These are phyloP conservation scores for Dryobotodes eremita DNA, from an alignment of 2,888 invertebrate species.

Conservation along the genomic window DNA sequence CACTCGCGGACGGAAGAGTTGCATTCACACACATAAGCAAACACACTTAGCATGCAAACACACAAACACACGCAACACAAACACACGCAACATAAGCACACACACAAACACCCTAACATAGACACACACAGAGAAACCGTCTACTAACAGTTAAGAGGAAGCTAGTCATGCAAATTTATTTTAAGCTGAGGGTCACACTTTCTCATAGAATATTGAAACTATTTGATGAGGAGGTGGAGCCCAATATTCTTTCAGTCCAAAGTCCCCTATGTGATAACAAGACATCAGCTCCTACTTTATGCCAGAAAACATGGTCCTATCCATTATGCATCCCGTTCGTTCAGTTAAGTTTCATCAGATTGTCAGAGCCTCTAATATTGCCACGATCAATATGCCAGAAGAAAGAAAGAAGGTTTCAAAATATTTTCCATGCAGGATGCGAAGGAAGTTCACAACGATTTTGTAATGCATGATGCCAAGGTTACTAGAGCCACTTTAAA, in stretches of 20 bases:
- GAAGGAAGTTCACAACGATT: neutral
- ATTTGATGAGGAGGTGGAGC: neutral
- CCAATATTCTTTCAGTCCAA: neutral
- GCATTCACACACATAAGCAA: constrained; percentile 30
- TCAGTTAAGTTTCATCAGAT: neutral
- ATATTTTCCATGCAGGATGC: neutral
- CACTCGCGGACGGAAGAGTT: constrained; percentile 41
- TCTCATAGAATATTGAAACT: neutral
- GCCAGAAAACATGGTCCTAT: neutral
- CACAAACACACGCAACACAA: neutral
- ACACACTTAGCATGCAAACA: neutral
- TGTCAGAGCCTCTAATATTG: neutral
- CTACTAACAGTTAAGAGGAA: constrained; percentile 55
- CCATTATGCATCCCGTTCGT: neutral
- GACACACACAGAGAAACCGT: constrained; percentile 6
- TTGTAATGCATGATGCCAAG: neutral
- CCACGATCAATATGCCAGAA: neutral
- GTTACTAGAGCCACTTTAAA: neutral
- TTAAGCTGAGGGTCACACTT: neutral
- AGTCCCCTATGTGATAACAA: neutral
- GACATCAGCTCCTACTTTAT: neutral
- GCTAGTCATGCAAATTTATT: constrained; percentile 26
- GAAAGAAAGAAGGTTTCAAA: neutral
- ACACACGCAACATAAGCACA: constrained; percentile 24
- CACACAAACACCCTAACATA: constrained; percentile 8